Evolutionary conservation across 2,113 vertebrate genomes (phyloP), one percentile per base, ranked within the genome.

Genomic region (mouse (Mus musculus)): DNA sequence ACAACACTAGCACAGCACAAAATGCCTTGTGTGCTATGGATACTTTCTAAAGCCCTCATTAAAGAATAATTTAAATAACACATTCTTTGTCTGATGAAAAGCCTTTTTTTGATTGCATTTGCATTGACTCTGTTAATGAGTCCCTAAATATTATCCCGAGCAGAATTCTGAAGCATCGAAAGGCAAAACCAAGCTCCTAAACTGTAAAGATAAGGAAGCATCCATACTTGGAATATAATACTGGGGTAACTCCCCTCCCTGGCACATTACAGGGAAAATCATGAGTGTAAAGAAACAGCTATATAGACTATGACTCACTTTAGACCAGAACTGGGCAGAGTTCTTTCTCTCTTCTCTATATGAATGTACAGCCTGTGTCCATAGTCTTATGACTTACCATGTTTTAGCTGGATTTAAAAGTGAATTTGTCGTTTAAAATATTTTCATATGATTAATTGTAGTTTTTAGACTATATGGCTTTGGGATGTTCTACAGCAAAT

Each of bases 351-450:
- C 95, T 88, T 67, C 93, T 95, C 96, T 80, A 94, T 93, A 96
- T 36, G 91, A 80, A 93, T 96, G 85, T 97, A 91, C 95, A 30
- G 95, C 97, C 94, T 95, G 3, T 96, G 30, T 85, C 88, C 69
- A 92, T 88, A 96, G 87, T 76, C 54, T 95, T 92, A 87, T 92
- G 93, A 92, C 89, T 97, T 96, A 86, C 1, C 2, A 54, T 73
- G 77, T 80, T 59, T 92, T 81, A 96, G 89, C 98, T 97, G 96
- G 81, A 96, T 71, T 96, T 90, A 91, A 96, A 91, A 95, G 52
- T 97, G 94, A 97, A 95, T 97, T 97, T 95, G 67, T 5, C 9
- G 89, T 49, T 92, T 71, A 97, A 97, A 97, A 69, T 96, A 87
- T 92, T 94, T 82, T 96, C 95, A 76, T 63, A 95, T 91, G 78